Evolutionary conservation across 1,140 invertebrate genomes (phyloP).

Genomic region (Drosophila navojoa): DNA sequence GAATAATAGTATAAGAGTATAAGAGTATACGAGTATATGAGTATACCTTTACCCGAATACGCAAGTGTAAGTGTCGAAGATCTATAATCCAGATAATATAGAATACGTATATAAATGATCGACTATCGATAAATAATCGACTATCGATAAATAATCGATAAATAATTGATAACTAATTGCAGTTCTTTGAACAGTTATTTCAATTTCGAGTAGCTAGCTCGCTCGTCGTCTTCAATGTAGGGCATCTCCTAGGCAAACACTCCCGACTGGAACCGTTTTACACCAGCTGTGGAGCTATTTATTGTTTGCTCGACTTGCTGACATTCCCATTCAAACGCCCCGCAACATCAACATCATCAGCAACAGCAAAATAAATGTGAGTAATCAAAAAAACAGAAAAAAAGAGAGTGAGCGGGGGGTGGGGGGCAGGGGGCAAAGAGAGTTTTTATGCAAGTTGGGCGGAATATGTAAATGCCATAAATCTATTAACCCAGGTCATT

Average conservation of each 20-base stretch:
- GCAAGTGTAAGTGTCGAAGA: too few relatives aligned
- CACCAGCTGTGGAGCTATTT: slow-evolving; percentile 36
- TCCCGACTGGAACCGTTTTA: too few relatives aligned
- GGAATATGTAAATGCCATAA: slow-evolving; percentile 56
- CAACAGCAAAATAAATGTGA: slow-evolving; percentile 37
- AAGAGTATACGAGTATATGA: too few relatives aligned
- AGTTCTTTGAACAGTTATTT: too few relatives aligned
- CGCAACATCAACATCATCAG: slow-evolving; percentile 25
- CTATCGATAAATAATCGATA: too few relatives aligned
- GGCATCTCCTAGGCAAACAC: not conserved
- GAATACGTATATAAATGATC: too few relatives aligned
- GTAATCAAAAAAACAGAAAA: slow-evolving; percentile 30
- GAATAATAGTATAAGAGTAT: too few relatives aligned
- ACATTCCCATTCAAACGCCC: slow-evolving; percentile 55
- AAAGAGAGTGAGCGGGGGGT: not conserved
- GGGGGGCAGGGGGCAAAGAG: not conserved
- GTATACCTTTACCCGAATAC: too few relatives aligned
- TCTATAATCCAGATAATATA: too few relatives aligned
- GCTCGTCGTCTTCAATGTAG: not conserved
- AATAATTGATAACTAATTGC: too few relatives aligned
- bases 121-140: too few relatives aligned
- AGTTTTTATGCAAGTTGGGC: slow-evolving; percentile 9
- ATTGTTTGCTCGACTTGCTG: slow-evolving; percentile 68
- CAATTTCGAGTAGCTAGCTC: too few relatives aligned
- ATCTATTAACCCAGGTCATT: slow-evolving; percentile 48